Evolutionary conservation across 2,888 invertebrate genomes (phyloP).

Genomic region (Napeogenes inachia): DNA sequence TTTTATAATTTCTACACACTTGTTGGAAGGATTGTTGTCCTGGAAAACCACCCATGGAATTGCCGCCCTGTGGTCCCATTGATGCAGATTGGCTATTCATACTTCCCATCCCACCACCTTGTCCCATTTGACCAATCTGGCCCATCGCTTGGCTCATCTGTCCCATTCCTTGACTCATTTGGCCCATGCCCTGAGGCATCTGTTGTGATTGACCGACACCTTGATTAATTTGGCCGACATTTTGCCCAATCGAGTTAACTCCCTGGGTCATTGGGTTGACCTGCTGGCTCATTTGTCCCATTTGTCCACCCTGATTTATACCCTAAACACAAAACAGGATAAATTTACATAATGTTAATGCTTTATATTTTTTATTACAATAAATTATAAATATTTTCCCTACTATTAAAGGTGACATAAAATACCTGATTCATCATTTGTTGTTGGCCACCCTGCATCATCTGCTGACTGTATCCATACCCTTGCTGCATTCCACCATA

Average conservation of each 20-base stretch:
- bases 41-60: slow-evolving; percentile 73
- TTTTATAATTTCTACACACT: slow-evolving; percentile 38
- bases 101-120: slow-evolving; percentile 64
- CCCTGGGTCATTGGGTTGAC: slow-evolving; percentile 70
- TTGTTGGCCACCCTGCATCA: slow-evolving; percentile 74
- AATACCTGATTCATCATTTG: slow-evolving; percentile 74
- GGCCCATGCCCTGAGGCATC: slow-evolving; percentile 67
- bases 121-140: slow-evolving; percentile 73
- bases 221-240: slow-evolving; percentile 71
- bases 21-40: slow-evolving; percentile 75
- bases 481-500: slow-evolving; percentile 80
- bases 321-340: slow-evolving; percentile 42
- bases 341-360: slow-evolving; percentile 4
- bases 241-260: slow-evolving; percentile 66
- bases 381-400: too few relatives aligned
- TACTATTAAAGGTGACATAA: not conserved
- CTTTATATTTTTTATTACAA: not conserved
- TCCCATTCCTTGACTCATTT: slow-evolving; percentile 72
- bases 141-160: slow-evolving; percentile 72
- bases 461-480: slow-evolving; percentile 67
- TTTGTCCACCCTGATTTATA: slow-evolving; percentile 59
- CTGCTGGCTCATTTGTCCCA: slow-evolving; percentile 72
- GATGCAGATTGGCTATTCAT: slow-evolving; percentile 72
- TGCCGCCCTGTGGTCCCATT: slow-evolving; percentile 72
- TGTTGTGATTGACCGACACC: slow-evolving; percentile 65